A percentile compares a stretch with the other conserved stretches of the same genome.
Evolutionary conservation across 35 echinoderm and acorn worm species (phyloP).

Genomic region (Nesometra sesokonis): DNA sequence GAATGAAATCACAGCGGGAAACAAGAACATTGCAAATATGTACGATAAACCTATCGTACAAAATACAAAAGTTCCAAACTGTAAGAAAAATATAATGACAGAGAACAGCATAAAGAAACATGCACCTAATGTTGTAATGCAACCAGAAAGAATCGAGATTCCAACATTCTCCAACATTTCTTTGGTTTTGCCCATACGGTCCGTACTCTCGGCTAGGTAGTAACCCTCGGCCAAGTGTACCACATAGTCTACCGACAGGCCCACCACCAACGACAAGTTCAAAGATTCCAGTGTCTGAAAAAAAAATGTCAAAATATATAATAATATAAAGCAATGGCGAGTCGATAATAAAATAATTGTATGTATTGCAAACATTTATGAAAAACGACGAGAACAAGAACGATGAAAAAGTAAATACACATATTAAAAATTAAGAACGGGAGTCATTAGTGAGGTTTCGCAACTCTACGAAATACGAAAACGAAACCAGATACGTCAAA

Average conservation of each 20-base stretch:
- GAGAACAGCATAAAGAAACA: neutral
- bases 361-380: no score
- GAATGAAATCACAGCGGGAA: neutral
- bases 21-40: neutral
- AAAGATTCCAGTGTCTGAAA: neutral
- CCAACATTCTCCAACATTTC: neutral
- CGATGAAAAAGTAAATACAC: no score
- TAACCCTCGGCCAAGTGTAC: constrained; percentile 3
- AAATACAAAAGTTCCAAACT: constrained; percentile 1
- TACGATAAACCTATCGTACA: neutral
- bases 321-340: no score
- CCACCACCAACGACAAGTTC: neutral
- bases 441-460: no score
- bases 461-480: no score
- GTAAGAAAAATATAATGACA: neutral
- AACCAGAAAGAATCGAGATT: neutral
- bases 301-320: neutral
- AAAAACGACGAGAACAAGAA: no score
- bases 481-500: no score
- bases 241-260: neutral
- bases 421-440: no score
- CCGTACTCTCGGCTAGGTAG: neutral
- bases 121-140: neutral
- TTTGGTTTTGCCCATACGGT: neutral
- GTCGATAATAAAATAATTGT: no score